phyloP scores from a whole-genome alignment of 2,113 vertebrate species.

The Brachionichthys hirsutus region DNA sequence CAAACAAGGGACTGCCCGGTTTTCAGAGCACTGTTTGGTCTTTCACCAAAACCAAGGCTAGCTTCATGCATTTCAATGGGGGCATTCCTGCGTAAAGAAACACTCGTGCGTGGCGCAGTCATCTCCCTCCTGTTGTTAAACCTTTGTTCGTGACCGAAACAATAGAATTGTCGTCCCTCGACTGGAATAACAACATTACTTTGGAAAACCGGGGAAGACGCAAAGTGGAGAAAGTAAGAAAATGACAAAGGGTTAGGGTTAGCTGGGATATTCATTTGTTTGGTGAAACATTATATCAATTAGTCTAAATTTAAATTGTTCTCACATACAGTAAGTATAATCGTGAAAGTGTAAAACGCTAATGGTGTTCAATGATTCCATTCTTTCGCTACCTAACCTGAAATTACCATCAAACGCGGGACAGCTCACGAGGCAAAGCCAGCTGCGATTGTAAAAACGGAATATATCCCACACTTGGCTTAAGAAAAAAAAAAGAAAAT shows the following conservation, averaged over 20 bases:
- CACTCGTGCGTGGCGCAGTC: constrained; percentile 51
- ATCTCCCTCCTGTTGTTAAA: constrained; percentile 71
- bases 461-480: constrained; percentile 34
- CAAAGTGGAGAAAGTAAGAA: constrained; percentile 19
- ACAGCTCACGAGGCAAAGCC: constrained; percentile 28
- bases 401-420: constrained; percentile 18
- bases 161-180: constrained; percentile 61
- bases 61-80: constrained; percentile 76
- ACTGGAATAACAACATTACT: constrained; percentile 60
- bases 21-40: constrained; percentile 54
- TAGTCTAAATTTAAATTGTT: background rate
- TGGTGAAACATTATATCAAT: background rate
- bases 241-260: background rate
- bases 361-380: constrained; percentile 17
- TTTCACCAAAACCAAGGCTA: constrained; percentile 67
- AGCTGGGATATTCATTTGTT: constrained; percentile 11
- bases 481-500: constrained; percentile 21
- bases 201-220: constrained; percentile 38
- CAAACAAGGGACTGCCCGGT: constrained; percentile 62
- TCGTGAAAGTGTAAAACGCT: constrained; percentile 1
- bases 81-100: constrained; percentile 66
- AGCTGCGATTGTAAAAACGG: constrained; percentile 40
- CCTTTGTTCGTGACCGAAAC: constrained; percentile 66
- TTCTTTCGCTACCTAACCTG: constrained; percentile 22
- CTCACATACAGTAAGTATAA: background rate